Percentiles rank a stretch among this genome's conserved stretches.
phyloP scores from a whole-genome alignment of 2,888 invertebrate species.

The Linnaemya vulpina region DNA sequence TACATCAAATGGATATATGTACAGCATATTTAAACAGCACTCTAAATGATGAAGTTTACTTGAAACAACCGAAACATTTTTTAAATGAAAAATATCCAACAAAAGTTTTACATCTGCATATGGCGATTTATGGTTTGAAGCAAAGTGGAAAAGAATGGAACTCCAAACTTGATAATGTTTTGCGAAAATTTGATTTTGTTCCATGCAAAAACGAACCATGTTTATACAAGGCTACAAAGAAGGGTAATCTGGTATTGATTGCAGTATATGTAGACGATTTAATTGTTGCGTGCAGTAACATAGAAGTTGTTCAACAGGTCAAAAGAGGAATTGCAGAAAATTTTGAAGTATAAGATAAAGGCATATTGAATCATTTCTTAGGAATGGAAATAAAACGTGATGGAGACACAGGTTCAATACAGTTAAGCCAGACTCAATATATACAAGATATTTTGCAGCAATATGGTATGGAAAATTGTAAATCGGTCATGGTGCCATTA shows the following conservation, averaged over 20 bases:
- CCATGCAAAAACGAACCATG: constrained; percentile 58
- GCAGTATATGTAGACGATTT: constrained; percentile 51
- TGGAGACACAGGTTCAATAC: constrained; percentile 9
- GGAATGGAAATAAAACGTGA: constrained; percentile 39
- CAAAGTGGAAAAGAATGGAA: constrained; percentile 71
- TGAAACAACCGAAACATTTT: constrained; percentile 38
- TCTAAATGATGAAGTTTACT: constrained; percentile 47
- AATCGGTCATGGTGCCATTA: not conserved
- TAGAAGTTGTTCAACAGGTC: not conserved
- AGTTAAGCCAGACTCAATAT: constrained; percentile 20
- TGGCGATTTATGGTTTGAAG: constrained; percentile 67
- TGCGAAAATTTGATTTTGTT: constrained; percentile 59
- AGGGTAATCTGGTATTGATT: not conserved
- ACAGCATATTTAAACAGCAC: constrained; percentile 64
- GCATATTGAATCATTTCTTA: constrained; percentile 11
- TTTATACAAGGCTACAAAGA: constrained; percentile 41
- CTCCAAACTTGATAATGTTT: constrained; percentile 48
- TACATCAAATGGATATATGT: constrained; percentile 68
- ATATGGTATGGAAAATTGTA: constrained; percentile 27
- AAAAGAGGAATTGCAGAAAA: constrained; percentile 13
- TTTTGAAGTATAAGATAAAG: constrained; percentile 33
- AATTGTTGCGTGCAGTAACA: constrained; percentile 26
- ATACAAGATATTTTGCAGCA: not conserved
- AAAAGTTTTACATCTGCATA: constrained; percentile 11
- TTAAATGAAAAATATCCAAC: not conserved